Conservation (phyloP, 1,140 invertebrate genomes). For the Drosophila takahashii region DNA sequence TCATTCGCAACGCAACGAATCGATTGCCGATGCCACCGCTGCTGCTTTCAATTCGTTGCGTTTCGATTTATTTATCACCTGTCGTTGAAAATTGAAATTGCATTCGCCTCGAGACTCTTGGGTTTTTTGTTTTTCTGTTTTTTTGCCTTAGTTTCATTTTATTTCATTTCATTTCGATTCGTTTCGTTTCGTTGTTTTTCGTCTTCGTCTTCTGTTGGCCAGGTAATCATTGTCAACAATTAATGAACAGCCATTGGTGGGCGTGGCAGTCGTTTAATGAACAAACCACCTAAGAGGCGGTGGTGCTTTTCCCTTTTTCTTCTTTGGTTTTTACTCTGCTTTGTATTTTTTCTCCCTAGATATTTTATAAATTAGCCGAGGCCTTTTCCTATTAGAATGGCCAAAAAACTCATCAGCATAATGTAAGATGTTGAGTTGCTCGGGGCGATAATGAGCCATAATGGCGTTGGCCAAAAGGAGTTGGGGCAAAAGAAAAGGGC, state of each 20-base stretch:
- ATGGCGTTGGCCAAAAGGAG: slow-evolving; percentile 58
- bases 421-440: slow-evolving; percentile 79
- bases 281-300: slow-evolving; percentile 43
- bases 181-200: slow-evolving; percentile 24
- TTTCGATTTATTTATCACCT: slow-evolving; percentile 84
- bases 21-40: slow-evolving; percentile 67
- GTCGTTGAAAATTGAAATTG: slow-evolving; percentile 84
- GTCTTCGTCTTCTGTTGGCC: slow-evolving; percentile 23
- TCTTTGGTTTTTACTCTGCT: slow-evolving; percentile 6
- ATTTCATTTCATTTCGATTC: slow-evolving; percentile 20
- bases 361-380: slow-evolving; percentile 55
- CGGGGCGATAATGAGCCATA: slow-evolving; percentile 84
- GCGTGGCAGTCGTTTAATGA: slow-evolving; percentile 75
- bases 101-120: slow-evolving; percentile 54
- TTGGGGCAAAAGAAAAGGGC: slow-evolving; percentile 1
- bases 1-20: slow-evolving; percentile 77
- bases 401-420: slow-evolving; percentile 83
- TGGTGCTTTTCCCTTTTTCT: slow-evolving; percentile 11
- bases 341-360: slow-evolving; percentile 1
- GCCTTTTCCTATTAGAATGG: slow-evolving; percentile 75
- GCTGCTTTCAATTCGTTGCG: slow-evolving; percentile 72
- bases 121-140: no score
- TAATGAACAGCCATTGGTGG: slow-evolving; percentile 74
- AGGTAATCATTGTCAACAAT: slow-evolving; percentile 83
- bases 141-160: slow-evolving; percentile 40